Evolutionary conservation across 2,888 invertebrate species (phyloP).

Genomic region (Amaurobius ferox): DNA sequence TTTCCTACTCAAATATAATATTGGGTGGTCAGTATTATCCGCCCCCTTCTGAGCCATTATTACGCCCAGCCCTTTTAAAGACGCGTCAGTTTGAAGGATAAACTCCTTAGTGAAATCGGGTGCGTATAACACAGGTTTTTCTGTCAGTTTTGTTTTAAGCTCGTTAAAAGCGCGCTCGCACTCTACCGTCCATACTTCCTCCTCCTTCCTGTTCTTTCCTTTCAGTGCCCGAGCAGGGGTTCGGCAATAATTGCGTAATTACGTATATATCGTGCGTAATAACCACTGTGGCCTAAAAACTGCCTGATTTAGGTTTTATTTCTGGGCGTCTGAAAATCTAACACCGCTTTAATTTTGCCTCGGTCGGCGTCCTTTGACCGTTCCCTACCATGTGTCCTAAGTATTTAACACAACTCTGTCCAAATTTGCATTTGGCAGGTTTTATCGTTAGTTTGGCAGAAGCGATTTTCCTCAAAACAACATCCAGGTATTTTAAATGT

Average conservation of each 20-base stretch:
- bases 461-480: not conserved
- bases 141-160: not conserved
- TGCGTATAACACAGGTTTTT: not conserved
- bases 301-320: slow-evolving; percentile 2
- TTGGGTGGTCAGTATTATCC: too few species aligned
- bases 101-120: slow-evolving; percentile 1
- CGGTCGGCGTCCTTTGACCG: too few species aligned
- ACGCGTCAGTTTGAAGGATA: not conserved
- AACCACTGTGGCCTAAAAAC: not conserved
- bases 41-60: not conserved
- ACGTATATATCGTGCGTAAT: not conserved
- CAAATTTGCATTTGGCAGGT: not conserved
- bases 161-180: not conserved
- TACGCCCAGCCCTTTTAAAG: not conserved
- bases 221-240: not conserved
- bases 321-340: not conserved
- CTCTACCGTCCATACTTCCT: not conserved
- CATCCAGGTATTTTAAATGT: slow-evolving; percentile 1
- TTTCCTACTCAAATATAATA: not conserved
- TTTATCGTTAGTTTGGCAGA: not conserved
- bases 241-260: not conserved
- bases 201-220: not conserved
- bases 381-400: not conserved
- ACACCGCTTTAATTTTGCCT: not conserved
- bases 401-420: not conserved